These are phyloP conservation scores for Hozukius guyotensis DNA, from an alignment of 2,797 vertebrate genomes.

Conservation along the genomic window DNA sequence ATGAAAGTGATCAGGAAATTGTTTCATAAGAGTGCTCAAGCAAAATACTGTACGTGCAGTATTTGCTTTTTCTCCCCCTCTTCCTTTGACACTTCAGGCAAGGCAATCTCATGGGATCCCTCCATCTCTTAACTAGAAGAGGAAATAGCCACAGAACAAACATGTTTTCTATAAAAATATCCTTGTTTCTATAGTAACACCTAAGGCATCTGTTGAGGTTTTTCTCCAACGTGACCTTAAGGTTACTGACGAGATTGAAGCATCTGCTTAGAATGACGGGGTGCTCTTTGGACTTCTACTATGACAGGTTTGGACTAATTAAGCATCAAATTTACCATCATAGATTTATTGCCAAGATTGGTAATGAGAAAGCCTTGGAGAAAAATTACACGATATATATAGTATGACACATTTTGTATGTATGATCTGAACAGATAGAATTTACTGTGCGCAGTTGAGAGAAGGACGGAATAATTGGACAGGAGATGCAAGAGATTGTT, in stretches of 20 bases:
- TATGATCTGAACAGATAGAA: not conserved
- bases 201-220: conserved; percentile 31
- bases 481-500: not conserved
- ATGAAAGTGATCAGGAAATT: conserved; percentile 13
- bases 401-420: too few relatives aligned
- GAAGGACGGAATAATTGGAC: not conserved
- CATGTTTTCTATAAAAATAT: conserved; percentile 26
- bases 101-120: conserved; percentile 17
- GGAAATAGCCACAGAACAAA: conserved; percentile 18
- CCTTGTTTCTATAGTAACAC: conserved; percentile 66
- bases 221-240: conserved; percentile 17
- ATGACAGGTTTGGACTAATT: conserved; percentile 31
- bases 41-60: not conserved
- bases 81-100: conserved; percentile 2
- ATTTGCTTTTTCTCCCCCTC: not conserved
- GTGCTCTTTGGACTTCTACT: not conserved
- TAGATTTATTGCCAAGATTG: not conserved
- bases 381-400: not conserved
- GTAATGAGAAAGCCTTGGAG: not conserved
- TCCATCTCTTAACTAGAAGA: conserved; percentile 9
- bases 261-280: conserved; percentile 12
- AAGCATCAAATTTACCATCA: not conserved
- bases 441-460: not conserved
- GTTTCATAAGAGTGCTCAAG: not conserved
- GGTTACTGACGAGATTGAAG: conserved; percentile 24